Conservation (phyloP, 2,797 vertebrate species). For the Acrocephalus scirpaceus region DNA sequence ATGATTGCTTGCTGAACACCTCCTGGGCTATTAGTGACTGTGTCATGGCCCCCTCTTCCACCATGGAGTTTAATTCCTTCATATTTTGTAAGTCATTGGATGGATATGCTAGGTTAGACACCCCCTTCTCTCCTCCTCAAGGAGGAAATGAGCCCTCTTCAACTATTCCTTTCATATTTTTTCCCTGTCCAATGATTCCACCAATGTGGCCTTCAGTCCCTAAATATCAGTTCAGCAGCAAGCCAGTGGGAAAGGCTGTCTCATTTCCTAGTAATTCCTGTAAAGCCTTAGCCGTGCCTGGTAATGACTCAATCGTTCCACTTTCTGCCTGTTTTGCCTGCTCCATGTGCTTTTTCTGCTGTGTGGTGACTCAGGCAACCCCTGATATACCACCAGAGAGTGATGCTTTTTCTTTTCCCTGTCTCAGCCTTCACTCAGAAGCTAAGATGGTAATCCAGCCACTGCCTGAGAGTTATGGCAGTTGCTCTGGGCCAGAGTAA, state of each 20-base stretch:
- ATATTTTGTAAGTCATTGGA: neutral
- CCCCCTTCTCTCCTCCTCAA: neutral
- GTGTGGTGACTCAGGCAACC: neutral
- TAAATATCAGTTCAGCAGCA: neutral
- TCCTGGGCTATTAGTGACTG: neutral
- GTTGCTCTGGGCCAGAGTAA: neutral
- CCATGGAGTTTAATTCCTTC: neutral
- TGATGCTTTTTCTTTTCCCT: neutral
- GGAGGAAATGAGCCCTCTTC: neutral
- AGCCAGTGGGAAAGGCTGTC: neutral
- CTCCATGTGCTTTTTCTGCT: neutral
- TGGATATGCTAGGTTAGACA: neutral
- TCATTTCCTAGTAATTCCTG: neutral
- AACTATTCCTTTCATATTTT: neutral
- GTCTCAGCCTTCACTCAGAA: neutral
- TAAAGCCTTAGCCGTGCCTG: neutral
- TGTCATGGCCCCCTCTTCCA: neutral
- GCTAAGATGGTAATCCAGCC: neutral
- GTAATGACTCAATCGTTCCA: accelerated
- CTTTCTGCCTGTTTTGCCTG: neutral
- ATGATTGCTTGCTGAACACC: neutral
- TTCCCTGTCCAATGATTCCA: neutral
- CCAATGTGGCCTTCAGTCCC: neutral
- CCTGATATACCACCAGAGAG: accelerated
- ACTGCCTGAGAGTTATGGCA: neutral